These are phyloP conservation scores for Sebastes alutus DNA, from an alignment of 2,797 vertebrate species.

Conservation along the genomic window DNA sequence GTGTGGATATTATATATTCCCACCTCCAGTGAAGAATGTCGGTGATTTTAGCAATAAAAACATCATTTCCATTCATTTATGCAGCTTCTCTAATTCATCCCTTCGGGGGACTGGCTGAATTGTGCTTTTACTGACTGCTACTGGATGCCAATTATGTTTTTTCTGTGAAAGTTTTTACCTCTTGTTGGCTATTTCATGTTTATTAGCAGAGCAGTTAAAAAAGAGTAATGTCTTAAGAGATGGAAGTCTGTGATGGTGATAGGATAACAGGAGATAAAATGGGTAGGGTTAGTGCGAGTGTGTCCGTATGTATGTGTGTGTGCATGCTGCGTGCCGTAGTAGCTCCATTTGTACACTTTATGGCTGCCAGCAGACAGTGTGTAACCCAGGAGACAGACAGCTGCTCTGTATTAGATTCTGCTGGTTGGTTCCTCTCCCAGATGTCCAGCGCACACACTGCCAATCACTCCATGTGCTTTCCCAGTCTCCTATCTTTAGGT, in stretches of 20 bases:
- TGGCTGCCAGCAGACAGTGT: slow-evolving; percentile 72
- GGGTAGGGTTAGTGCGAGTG: slow-evolving; percentile 8
- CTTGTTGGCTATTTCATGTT: slow-evolving; percentile 36
- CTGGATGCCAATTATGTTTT: slow-evolving; percentile 71
- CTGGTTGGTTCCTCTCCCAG: slow-evolving; percentile 63
- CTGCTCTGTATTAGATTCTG: slow-evolving; percentile 78
- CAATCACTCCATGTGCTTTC: no score
- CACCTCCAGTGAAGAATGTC: background rate
- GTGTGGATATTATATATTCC: background rate
- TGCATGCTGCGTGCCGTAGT: slow-evolving; percentile 41
- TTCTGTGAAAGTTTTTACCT: slow-evolving; percentile 60
- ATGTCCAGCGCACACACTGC: slow-evolving; percentile 16
- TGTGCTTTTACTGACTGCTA: slow-evolving; percentile 62
- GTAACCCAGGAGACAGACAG: slow-evolving; percentile 79
- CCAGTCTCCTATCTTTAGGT: background rate
- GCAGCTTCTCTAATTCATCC: slow-evolving; percentile 31
- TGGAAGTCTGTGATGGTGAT: slow-evolving; percentile 24
- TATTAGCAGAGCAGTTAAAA: slow-evolving; percentile 26
- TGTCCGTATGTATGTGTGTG: slow-evolving; percentile 3
- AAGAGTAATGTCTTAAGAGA: slow-evolving; percentile 16
- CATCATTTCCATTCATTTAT: slow-evolving; percentile 20
- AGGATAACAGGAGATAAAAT: slow-evolving; percentile 29
- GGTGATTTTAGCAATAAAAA: background rate
- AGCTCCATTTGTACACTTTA: slow-evolving; percentile 73
- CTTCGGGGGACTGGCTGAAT: slow-evolving; percentile 44